These are phyloP conservation scores for Parnassius mnemosyne DNA, from an alignment of 2,888 invertebrate genomes.

Conservation along the genomic window DNA sequence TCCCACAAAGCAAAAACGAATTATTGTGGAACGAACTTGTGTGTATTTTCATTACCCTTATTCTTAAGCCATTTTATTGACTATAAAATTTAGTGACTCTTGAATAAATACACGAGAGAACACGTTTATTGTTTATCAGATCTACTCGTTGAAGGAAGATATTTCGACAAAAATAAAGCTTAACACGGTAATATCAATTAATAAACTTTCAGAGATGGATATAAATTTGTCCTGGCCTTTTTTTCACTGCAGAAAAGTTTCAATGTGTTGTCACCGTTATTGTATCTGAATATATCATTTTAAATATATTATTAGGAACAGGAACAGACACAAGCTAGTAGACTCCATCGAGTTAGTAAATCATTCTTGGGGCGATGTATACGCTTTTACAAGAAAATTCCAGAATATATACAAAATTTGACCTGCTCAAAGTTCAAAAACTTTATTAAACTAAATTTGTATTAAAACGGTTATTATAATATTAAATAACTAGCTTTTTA, in stretches of 20 bases:
- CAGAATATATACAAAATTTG: too few relatives aligned
- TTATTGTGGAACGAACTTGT: slow-evolving; percentile 42
- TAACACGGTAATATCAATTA: neutral
- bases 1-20: slow-evolving; percentile 45
- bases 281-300: too few relatives aligned
- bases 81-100: slow-evolving; percentile 47
- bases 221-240: neutral
- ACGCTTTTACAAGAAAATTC: too few relatives aligned
- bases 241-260: neutral
- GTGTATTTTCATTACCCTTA: slow-evolving; percentile 52
- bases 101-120: slow-evolving; percentile 37
- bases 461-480: too few relatives aligned
- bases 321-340: too few relatives aligned
- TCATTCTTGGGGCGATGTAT: too few relatives aligned
- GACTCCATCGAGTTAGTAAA: too few relatives aligned
- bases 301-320: too few relatives aligned
- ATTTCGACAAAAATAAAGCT: neutral
- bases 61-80: slow-evolving; percentile 49
- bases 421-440: too few relatives aligned
- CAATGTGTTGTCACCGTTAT: too few relatives aligned
- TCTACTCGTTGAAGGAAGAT: slow-evolving; percentile 2
- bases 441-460: too few relatives aligned
- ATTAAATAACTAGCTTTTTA: too few relatives aligned
- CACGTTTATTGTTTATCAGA: slow-evolving; percentile 29
- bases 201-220: neutral